Evolutionary conservation across 2,888 invertebrate species (phyloP), one percentile per base, ranked within the genome.

Genomic region (Rotaria sp.): DNA sequence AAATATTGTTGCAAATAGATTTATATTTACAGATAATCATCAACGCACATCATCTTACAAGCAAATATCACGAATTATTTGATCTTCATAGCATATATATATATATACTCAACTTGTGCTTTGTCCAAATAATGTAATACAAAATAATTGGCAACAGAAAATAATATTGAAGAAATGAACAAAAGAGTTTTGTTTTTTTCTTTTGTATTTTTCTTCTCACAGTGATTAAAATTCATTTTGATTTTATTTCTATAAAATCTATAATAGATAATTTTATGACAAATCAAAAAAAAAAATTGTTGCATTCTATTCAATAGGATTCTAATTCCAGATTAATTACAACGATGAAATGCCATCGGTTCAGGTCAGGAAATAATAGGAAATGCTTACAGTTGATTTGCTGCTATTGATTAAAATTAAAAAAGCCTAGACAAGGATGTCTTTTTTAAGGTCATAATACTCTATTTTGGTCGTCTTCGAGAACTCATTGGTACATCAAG

Each of bases 61-160:
- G n/a, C 45, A 41, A 80, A 80, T 80, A 80, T 80, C 80, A 45
- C 41, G 80, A 1, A 80, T 80, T n/a, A 80, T 80, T 80, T 80
- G n/a, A 45, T 45, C 21, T 41, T 2, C n/a, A 67, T 52, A 24
- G 24, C 8, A 41, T 41, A 41, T 4, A 52, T 11, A 24, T 24
- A 24, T 24, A 11, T 50, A 50, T 50, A 24, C 24, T 7, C 24
- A 8, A 7, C 21, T 24, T 52, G 21, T 35, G 2, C n/a, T 45
- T 45, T n/a, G 80, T 45, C 26, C 80, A 45, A 45, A 41, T 80
- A 45, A 0, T 67, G 13, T 38, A 35, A 21, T 35, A 8, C 4
- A 7, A 35, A 5, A 24, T 24, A 24, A 24, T 52, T 52, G 4
- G 1, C 24, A 35, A 18, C 18, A 35, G 1, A 38, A 7, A 1